phyloP scores from a whole-genome alignment of 2,888 invertebrate genomes.

The Coelinius sp. region DNA sequence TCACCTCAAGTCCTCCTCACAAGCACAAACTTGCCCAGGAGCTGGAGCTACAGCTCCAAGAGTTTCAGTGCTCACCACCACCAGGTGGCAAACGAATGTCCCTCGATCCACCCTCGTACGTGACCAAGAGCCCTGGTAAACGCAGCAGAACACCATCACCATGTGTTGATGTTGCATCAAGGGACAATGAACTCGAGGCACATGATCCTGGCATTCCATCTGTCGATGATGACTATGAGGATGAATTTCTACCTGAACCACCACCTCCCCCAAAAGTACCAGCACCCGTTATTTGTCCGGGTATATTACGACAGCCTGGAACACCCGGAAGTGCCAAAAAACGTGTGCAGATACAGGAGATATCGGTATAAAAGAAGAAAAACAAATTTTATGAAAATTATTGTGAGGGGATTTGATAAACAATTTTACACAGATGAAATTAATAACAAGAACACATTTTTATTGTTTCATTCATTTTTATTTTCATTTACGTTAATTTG shows the following conservation, averaged over 20 bases:
- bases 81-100: conserved; percentile 66
- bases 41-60: conserved; percentile 76
- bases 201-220: conserved; percentile 69
- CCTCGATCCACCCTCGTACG: conserved; percentile 61
- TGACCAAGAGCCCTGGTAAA: conserved; percentile 52
- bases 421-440: conserved; percentile 3
- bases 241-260: conserved; percentile 77
- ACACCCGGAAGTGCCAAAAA: conserved; percentile 87
- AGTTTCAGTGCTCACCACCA: conserved; percentile 76
- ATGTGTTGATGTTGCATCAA: conserved; percentile 62
- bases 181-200: conserved; percentile 64
- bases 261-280: conserved; percentile 74
- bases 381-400: conserved; percentile 14
- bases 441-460: too few relatives aligned
- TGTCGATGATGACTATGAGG: conserved; percentile 72
- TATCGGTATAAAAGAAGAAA: conserved; percentile 89
- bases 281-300: conserved; percentile 71
- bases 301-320: conserved; percentile 78
- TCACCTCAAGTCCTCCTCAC: conserved; percentile 61
- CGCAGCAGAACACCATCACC: conserved; percentile 63
- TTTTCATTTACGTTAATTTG: neutral
- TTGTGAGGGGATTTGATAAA: conserved; percentile 32
- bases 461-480: neutral
- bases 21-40: conserved; percentile 68
- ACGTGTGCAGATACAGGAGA: conserved; percentile 93